These are phyloP conservation scores for Platynereis dumerilii DNA, from an alignment of 2,888 invertebrate species.

Conservation along the genomic window DNA sequence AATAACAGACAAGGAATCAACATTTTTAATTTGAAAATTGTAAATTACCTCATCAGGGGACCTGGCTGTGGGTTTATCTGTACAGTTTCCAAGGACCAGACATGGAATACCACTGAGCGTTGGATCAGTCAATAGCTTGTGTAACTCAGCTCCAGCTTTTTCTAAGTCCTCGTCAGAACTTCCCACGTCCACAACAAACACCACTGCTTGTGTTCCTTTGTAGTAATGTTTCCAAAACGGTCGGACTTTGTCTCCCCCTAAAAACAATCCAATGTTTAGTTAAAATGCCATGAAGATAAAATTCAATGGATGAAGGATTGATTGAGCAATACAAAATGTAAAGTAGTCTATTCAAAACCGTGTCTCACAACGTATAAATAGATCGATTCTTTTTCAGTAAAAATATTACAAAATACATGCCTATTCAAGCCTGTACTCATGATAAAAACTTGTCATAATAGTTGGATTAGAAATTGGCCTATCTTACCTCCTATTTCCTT, in stretches of 20 bases:
- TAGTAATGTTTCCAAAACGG: constrained; percentile 60
- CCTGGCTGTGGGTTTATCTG: constrained; percentile 50
- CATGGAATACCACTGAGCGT: constrained; percentile 49
- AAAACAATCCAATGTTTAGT: constrained; percentile 1
- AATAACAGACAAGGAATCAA: too few species aligned
- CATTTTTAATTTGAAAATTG: too few species aligned
- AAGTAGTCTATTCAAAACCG: too few species aligned
- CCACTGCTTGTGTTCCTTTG: constrained; percentile 50
- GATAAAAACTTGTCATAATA: too few species aligned
- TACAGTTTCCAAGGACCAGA: constrained; percentile 53
- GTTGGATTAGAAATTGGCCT: too few species aligned
- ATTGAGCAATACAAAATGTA: too few species aligned
- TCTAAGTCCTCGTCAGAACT: constrained; percentile 45
- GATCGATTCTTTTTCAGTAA: too few species aligned
- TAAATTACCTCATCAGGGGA: constrained; percentile 45
- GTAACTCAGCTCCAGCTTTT: constrained; percentile 42
- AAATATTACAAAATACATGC: too few species aligned
- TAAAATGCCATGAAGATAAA: too few species aligned
- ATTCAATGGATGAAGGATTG: not conserved
- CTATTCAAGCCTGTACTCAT: too few species aligned
- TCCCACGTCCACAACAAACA: constrained; percentile 56
- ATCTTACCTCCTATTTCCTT: constrained; percentile 63
- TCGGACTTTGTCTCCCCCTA: constrained; percentile 56
- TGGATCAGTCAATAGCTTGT: constrained; percentile 47
- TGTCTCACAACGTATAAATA: too few species aligned